These are phyloP conservation scores for Eira barbara DNA, from an alignment of 2,113 vertebrate genomes.

Conservation along the genomic window DNA sequence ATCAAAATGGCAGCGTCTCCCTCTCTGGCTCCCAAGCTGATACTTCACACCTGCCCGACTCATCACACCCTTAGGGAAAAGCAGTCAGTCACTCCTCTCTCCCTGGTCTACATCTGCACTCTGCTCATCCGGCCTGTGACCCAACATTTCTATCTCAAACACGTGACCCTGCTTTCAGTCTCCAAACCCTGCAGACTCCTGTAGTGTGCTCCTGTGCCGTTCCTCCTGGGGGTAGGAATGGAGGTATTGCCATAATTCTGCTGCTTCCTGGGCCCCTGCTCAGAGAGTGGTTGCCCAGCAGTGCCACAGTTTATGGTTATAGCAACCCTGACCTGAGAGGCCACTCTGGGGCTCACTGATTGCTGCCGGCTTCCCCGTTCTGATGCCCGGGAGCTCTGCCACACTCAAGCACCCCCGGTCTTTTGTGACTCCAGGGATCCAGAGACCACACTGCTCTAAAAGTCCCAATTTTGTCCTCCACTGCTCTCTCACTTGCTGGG, in stretches of 20 bases:
- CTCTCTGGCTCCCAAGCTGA: background rate
- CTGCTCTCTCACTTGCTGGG: too few relatives aligned
- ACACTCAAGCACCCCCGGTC: background rate
- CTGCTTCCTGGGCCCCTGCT: background rate
- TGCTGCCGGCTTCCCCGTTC: too few relatives aligned
- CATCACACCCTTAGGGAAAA: background rate
- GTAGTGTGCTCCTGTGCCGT: too few relatives aligned
- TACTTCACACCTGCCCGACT: background rate
- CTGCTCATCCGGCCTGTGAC: background rate
- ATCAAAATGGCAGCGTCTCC: background rate
- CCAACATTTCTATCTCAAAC: background rate
- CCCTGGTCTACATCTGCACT: background rate
- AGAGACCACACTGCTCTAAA: background rate
- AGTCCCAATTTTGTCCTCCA: too few relatives aligned
- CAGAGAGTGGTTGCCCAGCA: background rate
- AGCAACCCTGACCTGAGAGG: background rate
- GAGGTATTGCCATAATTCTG: background rate
- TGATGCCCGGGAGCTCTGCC: background rate
- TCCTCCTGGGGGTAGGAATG: background rate
- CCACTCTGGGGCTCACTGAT: background rate
- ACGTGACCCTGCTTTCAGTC: background rate
- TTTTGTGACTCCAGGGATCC: background rate
- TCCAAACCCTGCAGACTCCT: background rate
- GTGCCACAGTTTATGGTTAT: background rate
- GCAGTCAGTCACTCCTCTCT: background rate